Conservation (phyloP, 2,888 invertebrate genomes). For the Hyppa rectilinea region DNA sequence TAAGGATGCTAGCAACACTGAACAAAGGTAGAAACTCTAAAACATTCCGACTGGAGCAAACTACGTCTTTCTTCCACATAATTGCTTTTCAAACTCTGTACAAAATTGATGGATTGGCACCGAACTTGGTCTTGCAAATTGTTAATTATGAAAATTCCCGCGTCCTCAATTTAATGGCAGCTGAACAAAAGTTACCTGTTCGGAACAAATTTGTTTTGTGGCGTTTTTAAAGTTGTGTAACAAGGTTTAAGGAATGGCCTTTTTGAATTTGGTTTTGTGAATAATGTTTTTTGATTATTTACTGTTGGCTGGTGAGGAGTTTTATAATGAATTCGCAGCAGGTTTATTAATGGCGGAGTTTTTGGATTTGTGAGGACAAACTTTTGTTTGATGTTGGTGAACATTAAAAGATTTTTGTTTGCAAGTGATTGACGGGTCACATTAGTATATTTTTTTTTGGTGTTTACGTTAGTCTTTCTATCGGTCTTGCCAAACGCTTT, state of each 20-base stretch:
- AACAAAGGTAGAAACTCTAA: slow-evolving; percentile 47
- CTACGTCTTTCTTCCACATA: slow-evolving; percentile 72
- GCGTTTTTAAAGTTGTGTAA: slow-evolving; percentile 71
- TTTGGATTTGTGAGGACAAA: neutral
- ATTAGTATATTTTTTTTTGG: too few relatives aligned
- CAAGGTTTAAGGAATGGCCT: slow-evolving; percentile 54
- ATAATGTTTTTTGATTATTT: slow-evolving; percentile 57
- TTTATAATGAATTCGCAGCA: slow-evolving; percentile 40
- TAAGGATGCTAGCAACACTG: slow-evolving; percentile 42
- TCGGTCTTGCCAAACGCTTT: too few relatives aligned
- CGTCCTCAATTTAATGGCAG: slow-evolving; percentile 70
- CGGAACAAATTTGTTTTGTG: slow-evolving; percentile 71
- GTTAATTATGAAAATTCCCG: slow-evolving; percentile 85
- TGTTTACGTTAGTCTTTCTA: too few relatives aligned
- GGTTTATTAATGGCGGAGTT: slow-evolving; percentile 29
- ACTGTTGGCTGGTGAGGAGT: slow-evolving; percentile 33
- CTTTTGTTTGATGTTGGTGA: slow-evolving; percentile 6
- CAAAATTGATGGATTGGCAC: slow-evolving; percentile 85
- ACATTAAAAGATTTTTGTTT: neutral
- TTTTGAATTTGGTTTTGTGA: slow-evolving; percentile 53
- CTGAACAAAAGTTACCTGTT: slow-evolving; percentile 72
- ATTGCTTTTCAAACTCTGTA: slow-evolving; percentile 79
- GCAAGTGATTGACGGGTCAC: too few relatives aligned
- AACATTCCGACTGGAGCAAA: slow-evolving; percentile 54
- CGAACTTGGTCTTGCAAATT: slow-evolving; percentile 82